phyloP scores from a whole-genome alignment of 2,888 invertebrate genomes.

The Brachylomia viminalis region DNA sequence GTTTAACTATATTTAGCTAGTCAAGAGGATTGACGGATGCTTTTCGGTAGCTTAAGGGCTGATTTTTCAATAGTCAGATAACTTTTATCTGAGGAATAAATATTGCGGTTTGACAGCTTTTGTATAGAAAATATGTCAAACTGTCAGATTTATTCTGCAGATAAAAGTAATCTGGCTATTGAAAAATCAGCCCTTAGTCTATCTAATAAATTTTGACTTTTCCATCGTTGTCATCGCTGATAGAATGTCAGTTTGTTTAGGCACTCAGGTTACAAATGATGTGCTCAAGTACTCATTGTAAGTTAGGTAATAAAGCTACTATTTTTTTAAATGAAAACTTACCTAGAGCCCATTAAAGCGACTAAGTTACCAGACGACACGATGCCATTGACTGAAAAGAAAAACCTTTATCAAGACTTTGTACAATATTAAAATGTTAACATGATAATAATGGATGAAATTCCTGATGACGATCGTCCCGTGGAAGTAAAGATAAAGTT shows the following conservation, averaged over 20 bases:
- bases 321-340: slow-evolving; percentile 61
- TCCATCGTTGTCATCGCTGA: not conserved
- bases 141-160: too few species aligned
- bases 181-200: too few species aligned
- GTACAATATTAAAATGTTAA: too few species aligned
- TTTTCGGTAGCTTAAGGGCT: not conserved
- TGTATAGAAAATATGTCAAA: too few species aligned
- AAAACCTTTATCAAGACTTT: slow-evolving; percentile 15
- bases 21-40: not conserved
- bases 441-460: too few species aligned
- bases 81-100: too few species aligned
- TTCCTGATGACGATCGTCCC: not conserved
- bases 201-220: not conserved
- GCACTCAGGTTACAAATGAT: not conserved
- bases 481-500: not conserved
- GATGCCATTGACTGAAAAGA: slow-evolving; percentile 92
- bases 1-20: too few species aligned
- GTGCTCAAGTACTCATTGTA: not conserved
- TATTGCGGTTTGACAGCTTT: too few species aligned
- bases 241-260: not conserved
- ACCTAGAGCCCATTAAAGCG: slow-evolving; percentile 94
- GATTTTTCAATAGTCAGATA: too few species aligned
- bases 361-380: slow-evolving; percentile 93
- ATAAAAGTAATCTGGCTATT: too few species aligned
- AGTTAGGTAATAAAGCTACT: not conserved